Evolutionary conservation across 2,797 vertebrate genomes (phyloP), one percentile per base, ranked within the genome.

Genomic region (Hippocampus kuda): DNA sequence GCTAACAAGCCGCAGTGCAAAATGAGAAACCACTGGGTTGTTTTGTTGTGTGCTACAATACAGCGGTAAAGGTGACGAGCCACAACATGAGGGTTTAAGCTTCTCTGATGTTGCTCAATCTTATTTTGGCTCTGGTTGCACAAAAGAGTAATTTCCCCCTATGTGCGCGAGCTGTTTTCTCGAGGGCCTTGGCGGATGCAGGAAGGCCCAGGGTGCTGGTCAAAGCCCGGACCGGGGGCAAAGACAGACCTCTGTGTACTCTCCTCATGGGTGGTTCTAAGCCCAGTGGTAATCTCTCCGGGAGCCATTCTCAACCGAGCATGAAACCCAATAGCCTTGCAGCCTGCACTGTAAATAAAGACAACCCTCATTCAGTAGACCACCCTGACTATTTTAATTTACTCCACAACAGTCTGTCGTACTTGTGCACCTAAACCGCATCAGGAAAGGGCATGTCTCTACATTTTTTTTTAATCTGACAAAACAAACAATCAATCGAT

Each of bases 311-410:
- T 87, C 85, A 85, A 85, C 85, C 81, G 71, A 85, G 86, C 76
- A 84, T 83, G 87, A 89, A 90, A 90, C 75, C 75, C 77, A 79
- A 89, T 84, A 80, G 79, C 74, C 59, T 77, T 71, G 78, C 70
- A 81, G 82, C 66, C 72, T 60, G 67, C 77, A 86, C 79, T 79
- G 77, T 83, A 88, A 90, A 89, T 86, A 88, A 85, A 86, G 86
- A 85, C 83, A 80, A 79, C 78, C 78, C 79, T 74, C 77, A 82
- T 82, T 81, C 65, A 81, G 71, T 57, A 70, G 87, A 87, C 88
- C 86, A 90, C 88, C 86, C 87, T 72, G 86, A 72, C 44, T 20
- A 65, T 30, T n/a, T 44, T 64, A 6, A 64, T 64, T 64, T 26
- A 46, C 41, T 64, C n/a, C n/a, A 46, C 62, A 64, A 22, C 12